Conservation (phyloP, 2,797 vertebrate species). For the Toxotes lorentzi region DNA sequence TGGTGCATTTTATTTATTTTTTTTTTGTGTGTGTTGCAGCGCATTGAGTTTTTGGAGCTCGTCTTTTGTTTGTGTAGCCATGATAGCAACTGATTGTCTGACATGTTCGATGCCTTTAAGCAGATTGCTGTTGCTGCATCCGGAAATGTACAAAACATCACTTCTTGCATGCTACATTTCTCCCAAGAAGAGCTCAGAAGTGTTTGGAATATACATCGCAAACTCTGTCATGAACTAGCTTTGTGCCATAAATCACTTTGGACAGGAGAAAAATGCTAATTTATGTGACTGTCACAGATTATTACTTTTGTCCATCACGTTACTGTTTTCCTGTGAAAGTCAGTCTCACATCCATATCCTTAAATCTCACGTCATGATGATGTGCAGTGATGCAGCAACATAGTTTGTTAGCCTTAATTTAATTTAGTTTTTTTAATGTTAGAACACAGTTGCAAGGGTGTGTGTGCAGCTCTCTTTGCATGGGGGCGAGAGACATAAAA, state of each 20-base stretch:
- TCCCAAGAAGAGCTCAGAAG: slow-evolving; percentile 1
- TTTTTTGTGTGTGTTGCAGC: slow-evolving; percentile 4
- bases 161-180: neutral
- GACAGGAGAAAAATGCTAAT: neutral
- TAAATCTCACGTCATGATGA: neutral
- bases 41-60: neutral
- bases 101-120: neutral
- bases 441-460: slow-evolving; percentile 38
- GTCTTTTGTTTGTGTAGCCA: slow-evolving; percentile 7
- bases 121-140: slow-evolving; percentile 1
- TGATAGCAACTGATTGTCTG: neutral
- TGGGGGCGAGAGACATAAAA: slow-evolving; percentile 29
- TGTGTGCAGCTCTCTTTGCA: slow-evolving; percentile 35
- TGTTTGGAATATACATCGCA: neutral
- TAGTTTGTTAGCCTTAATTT: slow-evolving; percentile 12
- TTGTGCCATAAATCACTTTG: slow-evolving; percentile 32
- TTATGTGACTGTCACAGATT: neutral
- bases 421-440: slow-evolving; percentile 21
- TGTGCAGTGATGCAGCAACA: slow-evolving; percentile 10
- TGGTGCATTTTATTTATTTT: too few relatives aligned
- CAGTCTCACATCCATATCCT: neutral
- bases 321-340: neutral
- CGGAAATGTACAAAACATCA: neutral
- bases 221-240: neutral
- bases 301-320: neutral